A percentile compares a stretch with the other conserved stretches of the same genome.
phyloP scores from a whole-genome alignment of 2,113 vertebrate species.

The Apteryx mantelli region DNA sequence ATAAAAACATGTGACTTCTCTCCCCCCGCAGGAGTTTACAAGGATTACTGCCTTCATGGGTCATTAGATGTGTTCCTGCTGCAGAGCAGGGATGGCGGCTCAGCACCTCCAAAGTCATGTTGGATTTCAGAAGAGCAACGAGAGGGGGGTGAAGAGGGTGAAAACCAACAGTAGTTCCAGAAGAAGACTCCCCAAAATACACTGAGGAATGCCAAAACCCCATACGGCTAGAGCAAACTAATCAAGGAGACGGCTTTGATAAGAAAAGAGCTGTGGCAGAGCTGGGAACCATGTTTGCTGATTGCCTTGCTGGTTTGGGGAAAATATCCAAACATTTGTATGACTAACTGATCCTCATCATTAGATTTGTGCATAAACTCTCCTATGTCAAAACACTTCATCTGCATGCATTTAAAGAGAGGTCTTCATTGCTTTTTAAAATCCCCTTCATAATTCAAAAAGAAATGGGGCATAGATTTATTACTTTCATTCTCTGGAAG shows the following conservation, averaged over 20 bases:
- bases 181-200: background rate
- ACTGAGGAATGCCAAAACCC: background rate
- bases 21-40: slow-evolving; percentile 22
- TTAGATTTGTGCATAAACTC: background rate
- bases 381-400: background rate
- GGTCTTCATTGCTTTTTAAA: background rate
- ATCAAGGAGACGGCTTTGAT: background rate
- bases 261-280: background rate
- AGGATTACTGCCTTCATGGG: slow-evolving; percentile 42
- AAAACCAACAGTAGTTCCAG: background rate
- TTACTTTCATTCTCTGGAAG: background rate
- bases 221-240: background rate
- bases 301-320: background rate
- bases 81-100: background rate
- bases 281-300: background rate
- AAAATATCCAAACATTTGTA: slow-evolving; percentile 15
- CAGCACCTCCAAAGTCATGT: background rate
- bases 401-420: background rate
- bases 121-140: background rate
- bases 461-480: background rate
- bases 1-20: background rate
- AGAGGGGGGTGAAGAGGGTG: background rate
- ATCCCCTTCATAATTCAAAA: background rate
- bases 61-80: background rate
- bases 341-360: slow-evolving; percentile 26